A percentile compares a stretch with the other conserved stretches of the same genome.
phyloP scores from a whole-genome alignment of 2,113 vertebrate species.

The Caracal caracal region DNA sequence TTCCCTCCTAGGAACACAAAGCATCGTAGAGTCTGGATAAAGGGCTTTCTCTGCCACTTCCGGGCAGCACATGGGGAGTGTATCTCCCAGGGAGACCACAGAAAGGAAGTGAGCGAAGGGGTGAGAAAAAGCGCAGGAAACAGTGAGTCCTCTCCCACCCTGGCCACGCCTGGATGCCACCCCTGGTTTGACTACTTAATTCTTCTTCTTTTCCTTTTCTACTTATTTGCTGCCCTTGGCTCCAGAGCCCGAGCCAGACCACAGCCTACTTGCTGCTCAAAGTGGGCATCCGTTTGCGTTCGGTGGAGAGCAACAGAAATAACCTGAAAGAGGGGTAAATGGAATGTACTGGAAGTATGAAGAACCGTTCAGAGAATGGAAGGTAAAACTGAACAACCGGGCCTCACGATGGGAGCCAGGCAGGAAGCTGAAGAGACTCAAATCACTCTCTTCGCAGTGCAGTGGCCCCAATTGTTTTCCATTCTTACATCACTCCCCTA shows the following conservation, averaged over 20 bases:
- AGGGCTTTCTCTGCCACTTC: neutral
- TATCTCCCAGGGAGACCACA: neutral
- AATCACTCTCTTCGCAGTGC: fast-evolving
- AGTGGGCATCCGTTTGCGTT: neutral
- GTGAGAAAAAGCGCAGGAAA: neutral
- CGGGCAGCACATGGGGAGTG: neutral
- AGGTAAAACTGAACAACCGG: neutral
- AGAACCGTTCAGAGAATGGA: neutral
- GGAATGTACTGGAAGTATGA: neutral
- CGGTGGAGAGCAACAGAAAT: neutral
- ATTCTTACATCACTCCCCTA: conserved; percentile 35
- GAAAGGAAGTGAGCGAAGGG: neutral
- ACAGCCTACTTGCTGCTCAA: neutral
- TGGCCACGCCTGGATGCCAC: neutral
- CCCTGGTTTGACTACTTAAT: neutral
- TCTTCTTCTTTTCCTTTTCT: neutral
- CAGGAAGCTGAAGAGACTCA: neutral
- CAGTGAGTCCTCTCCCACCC: neutral
- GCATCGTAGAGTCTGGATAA: neutral
- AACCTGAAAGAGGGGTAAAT: neutral
- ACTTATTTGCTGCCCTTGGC: neutral
- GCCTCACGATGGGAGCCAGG: neutral
- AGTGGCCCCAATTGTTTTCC: neutral
- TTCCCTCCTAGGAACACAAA: neutral
- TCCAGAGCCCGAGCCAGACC: neutral